phyloP scores from a whole-genome alignment of 2,113 vertebrate species.

The Myiozetetes cayanensis region DNA sequence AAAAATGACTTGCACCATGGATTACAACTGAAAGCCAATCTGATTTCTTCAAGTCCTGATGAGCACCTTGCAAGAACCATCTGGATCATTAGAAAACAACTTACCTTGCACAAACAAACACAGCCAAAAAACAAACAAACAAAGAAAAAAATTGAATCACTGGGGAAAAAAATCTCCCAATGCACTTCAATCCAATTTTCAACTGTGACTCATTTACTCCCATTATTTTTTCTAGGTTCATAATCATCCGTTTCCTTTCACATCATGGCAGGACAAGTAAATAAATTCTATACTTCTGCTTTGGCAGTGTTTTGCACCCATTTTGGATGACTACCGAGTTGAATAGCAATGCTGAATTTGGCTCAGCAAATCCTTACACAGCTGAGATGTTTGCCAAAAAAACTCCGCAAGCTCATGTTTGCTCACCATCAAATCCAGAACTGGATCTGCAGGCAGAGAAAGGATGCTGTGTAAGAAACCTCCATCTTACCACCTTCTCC shows the following conservation, averaged over 20 bases:
- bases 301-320: background rate
- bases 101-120: background rate
- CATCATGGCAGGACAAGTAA: background rate
- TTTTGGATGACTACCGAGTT: background rate
- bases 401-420: background rate
- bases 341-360: background rate
- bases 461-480: background rate
- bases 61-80: background rate
- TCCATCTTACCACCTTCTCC: background rate
- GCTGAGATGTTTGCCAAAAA: background rate
- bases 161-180: background rate
- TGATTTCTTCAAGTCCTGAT: background rate
- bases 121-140: too few species aligned
- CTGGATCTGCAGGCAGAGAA: background rate
- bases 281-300: background rate
- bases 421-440: background rate
- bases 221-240: background rate
- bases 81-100: background rate
- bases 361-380: background rate
- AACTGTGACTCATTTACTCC: background rate
- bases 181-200: background rate
- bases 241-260: background rate
- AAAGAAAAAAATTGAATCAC: too few species aligned
- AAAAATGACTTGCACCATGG: background rate
- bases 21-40: background rate